These are phyloP conservation scores for Ips nitidus DNA, from an alignment of 1,140 invertebrate genomes.

Conservation along the genomic window DNA sequence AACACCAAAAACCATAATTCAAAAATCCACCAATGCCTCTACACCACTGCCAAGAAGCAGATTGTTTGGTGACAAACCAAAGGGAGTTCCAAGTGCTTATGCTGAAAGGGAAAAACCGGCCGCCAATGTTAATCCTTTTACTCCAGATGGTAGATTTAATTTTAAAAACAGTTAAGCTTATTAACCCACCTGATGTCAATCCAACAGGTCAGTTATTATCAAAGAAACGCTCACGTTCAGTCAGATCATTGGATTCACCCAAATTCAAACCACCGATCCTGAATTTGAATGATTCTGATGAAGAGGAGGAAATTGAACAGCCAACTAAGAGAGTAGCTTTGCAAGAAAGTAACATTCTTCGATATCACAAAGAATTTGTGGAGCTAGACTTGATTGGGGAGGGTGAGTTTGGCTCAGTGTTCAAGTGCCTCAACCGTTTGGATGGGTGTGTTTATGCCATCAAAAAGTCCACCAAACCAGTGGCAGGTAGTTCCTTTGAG, in stretches of 20 bases:
- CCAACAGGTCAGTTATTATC: slow-evolving; percentile 62
- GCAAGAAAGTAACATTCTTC: slow-evolving; percentile 80
- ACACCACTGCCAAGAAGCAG: slow-evolving; percentile 57
- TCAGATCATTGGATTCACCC: slow-evolving; percentile 49
- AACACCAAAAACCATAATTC: slow-evolving; percentile 82
- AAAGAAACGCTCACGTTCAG: slow-evolving; percentile 66
- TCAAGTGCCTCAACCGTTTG: slow-evolving; percentile 84
- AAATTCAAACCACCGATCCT: slow-evolving; percentile 51
- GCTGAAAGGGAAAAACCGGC: slow-evolving; percentile 59
- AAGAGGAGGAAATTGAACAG: slow-evolving; percentile 58
- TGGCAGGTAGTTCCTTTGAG: slow-evolving; percentile 75
- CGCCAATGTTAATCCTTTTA: slow-evolving; percentile 91
- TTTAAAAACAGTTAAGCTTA: slow-evolving; percentile 2
- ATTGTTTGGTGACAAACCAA: slow-evolving; percentile 59
- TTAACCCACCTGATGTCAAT: background rate
- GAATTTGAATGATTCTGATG: slow-evolving; percentile 58
- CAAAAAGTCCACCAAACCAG: slow-evolving; percentile 80
- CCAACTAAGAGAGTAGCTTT: slow-evolving; percentile 63
- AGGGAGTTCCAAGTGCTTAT: slow-evolving; percentile 53
- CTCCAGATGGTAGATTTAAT: slow-evolving; percentile 64
- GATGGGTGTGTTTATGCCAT: slow-evolving; percentile 92
- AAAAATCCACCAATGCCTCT: slow-evolving; percentile 65
- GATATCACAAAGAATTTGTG: slow-evolving; percentile 84
- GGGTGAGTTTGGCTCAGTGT: slow-evolving; percentile 87
- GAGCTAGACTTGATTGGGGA: slow-evolving; percentile 77